These are phyloP conservation scores for Cotesia glomerata DNA, from an alignment of 1,140 invertebrate genomes.

Conservation along the genomic window DNA sequence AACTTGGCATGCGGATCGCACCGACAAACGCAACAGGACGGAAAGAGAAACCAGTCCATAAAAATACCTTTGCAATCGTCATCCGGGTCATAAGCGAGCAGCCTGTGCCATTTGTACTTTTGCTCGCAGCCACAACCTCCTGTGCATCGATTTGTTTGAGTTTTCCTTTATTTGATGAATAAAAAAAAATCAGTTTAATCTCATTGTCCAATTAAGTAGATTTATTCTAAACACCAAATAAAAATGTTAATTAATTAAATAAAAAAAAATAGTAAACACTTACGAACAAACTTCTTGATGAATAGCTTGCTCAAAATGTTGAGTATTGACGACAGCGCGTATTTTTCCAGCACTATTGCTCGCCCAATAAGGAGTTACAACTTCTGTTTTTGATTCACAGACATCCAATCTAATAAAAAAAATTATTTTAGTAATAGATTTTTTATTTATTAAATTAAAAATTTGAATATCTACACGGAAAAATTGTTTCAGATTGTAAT, in stretches of 20 bases:
- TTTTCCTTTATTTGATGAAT: conserved; percentile 69
- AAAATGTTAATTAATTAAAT: too few relatives aligned
- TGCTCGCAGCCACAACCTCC: conserved; percentile 89
- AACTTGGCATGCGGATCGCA: conserved; percentile 67
- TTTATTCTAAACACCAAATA: too few relatives aligned
- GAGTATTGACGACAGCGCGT: conserved; percentile 89
- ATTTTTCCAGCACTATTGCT: conserved; percentile 90
- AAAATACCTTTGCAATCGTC: conserved; percentile 94
- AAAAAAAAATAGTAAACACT: conserved; percentile 49
- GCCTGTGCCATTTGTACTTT: conserved; percentile 87
- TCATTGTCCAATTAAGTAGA: too few relatives aligned
- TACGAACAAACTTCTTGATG: conserved; percentile 93
- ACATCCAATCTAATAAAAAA: conserved; percentile 74
- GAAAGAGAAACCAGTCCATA: conserved; percentile 95
- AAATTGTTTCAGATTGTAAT: too few relatives aligned
- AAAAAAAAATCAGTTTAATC: conserved; percentile 21
- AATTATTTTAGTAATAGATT: conserved; percentile 24
- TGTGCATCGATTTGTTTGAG: conserved; percentile 77
- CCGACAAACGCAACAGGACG: conserved; percentile 89
- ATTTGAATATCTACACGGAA: neutral
- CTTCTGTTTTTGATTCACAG: conserved; percentile 91
- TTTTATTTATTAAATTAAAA: conserved; percentile 4
- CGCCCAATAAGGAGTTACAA: conserved; percentile 93
- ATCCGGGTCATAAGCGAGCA: conserved; percentile 89
- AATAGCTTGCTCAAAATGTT: conserved; percentile 93